Evolutionary conservation across 1,140 invertebrate genomes (phyloP), one percentile per base, ranked within the genome.

Genomic region (Caenorhabditis brenneri): DNA sequence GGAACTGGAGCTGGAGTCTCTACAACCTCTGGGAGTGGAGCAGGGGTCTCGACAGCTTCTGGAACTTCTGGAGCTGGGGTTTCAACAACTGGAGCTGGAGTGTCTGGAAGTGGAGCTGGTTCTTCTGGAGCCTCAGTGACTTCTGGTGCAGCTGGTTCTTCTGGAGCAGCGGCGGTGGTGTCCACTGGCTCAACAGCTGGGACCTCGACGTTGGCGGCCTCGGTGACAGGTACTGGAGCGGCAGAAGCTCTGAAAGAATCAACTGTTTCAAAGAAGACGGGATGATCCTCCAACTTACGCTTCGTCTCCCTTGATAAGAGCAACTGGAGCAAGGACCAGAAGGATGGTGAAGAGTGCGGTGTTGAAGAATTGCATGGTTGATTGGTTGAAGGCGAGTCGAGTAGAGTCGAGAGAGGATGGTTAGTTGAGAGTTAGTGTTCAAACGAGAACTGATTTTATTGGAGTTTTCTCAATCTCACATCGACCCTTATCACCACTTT

Each of bases 371-470:
- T 65, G 58, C 58, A 65, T 65, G 33, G 58, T 65, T 22, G 58
- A 36, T 65, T 33, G 31, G n/a, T 65, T 16, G 58, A 36, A 36
- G 27, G 16, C 10, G 24, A 6, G 7, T 22, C 53, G 53, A 55
- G 53, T 55, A 55, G 53, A 55, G 24, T 10, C n/a, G 24, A 42
- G 12, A 42, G 39, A 6, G 5, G 9, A 27, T n/a, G 33, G 58
- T 65, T 65, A 65, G 58, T 65, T 19, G 58, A 65, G 58, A 65
- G 33, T 39, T 65, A 19, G 9, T 65, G 58, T 65, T 65, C 58
- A 65, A 65, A n/a, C 31, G 31, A 65, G 58, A 65, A 65, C 58
- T 65, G 58, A 65, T 65, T 65, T 65, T 39, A 33, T 39, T 36
- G 16, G n/a, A 36, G 16, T 65, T 39, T 39, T 36, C 33, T 65